Percentiles rank a stretch among this genome's conserved stretches.
phyloP scores from a whole-genome alignment of 1,140 invertebrate genomes.

The Bombus haemorrhoidalis region DNA sequence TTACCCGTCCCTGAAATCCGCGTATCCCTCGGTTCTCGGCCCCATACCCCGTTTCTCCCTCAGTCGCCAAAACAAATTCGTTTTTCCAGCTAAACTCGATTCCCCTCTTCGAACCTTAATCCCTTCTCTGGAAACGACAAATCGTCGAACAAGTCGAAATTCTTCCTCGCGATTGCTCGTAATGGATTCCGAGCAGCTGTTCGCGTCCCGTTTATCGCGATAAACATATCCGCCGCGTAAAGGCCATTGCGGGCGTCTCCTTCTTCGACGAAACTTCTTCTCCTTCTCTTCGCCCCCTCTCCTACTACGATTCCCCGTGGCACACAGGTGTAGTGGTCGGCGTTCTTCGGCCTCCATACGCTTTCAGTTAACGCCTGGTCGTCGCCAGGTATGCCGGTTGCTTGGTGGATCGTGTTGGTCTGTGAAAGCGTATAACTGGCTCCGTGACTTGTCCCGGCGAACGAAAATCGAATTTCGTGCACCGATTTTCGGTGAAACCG shows the following conservation, averaged over 20 bases:
- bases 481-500: neutral
- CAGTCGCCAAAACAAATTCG: too few relatives aligned
- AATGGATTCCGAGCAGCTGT: slow-evolving; percentile 8
- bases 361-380: slow-evolving; percentile 75
- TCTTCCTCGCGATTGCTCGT: neutral
- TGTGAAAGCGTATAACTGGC: neutral
- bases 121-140: neutral
- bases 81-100: too few relatives aligned
- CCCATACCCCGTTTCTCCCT: neutral
- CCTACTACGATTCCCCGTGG: slow-evolving; percentile 60
- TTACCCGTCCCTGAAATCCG: neutral
- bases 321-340: slow-evolving; percentile 73
- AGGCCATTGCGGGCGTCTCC: slow-evolving; percentile 64
- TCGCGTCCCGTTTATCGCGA: slow-evolving; percentile 36
- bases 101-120: neutral
- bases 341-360: slow-evolving; percentile 67
- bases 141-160: neutral
- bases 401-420: neutral
- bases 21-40: too few relatives aligned
- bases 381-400: slow-evolving; percentile 70
- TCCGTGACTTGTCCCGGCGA: neutral
- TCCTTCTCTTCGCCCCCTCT: slow-evolving; percentile 63
- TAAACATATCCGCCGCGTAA: slow-evolving; percentile 66
- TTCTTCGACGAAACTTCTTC: slow-evolving; percentile 50
- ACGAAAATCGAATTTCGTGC: neutral